Percentiles rank a stretch among this genome's conserved stretches.
Evolutionary conservation across 2,888 invertebrate species (phyloP).

Genomic region (Hemistola chrysoprasaria): DNA sequence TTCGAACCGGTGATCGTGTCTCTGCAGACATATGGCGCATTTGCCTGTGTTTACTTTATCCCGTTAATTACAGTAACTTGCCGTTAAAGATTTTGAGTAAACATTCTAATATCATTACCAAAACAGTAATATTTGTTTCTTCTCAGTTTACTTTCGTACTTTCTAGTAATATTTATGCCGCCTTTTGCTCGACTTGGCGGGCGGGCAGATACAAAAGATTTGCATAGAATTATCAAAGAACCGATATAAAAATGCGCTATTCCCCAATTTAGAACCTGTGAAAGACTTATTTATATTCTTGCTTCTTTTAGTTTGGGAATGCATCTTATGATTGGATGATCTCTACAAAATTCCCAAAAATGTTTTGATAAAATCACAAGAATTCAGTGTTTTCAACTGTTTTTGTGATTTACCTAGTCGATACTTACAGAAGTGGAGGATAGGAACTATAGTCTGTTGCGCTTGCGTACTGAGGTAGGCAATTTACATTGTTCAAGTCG

Average conservation of each 20-base stretch:
- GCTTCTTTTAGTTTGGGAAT: no score
- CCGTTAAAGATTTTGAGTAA: constrained; percentile 14
- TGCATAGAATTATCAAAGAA: neutral
- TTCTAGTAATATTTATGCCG: no score
- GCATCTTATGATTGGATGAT: no score
- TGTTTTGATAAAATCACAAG: no score
- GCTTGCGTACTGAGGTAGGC: constrained; percentile 31
- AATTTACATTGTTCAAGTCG: constrained; percentile 31
- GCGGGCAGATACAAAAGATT: neutral
- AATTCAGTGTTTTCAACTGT: no score
- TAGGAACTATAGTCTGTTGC: constrained; percentile 30
- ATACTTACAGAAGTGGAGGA: no score
- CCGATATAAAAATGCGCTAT: no score
- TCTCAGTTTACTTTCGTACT: no score
- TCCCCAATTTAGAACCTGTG: no score
- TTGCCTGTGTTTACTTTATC: constrained; percentile 47
- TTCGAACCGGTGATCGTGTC: constrained; percentile 62
- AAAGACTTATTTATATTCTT: no score
- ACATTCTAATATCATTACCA: neutral
- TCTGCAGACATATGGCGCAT: constrained; percentile 56
- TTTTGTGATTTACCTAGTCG: no score
- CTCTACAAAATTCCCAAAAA: no score
- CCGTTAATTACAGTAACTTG: constrained; percentile 49
- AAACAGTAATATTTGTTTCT: neutral
- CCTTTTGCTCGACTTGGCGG: neutral